phyloP scores from a whole-genome alignment of 64 coral and sea anemone species.

The Porites australiensis region DNA sequence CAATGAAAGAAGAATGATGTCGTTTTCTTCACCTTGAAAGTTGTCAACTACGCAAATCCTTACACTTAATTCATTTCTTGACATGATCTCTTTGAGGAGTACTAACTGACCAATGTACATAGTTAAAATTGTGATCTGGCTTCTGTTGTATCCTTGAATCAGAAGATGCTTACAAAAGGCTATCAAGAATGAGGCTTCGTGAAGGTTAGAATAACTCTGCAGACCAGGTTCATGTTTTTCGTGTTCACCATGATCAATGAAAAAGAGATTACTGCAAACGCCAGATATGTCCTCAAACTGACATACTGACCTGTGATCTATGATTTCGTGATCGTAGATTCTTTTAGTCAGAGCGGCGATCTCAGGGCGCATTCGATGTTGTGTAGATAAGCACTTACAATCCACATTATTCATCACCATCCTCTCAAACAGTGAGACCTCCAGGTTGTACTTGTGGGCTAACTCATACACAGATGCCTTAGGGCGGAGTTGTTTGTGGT shows the following conservation, averaged over 20 bases:
- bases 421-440: conserved; percentile 89
- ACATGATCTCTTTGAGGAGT: conserved; percentile 72
- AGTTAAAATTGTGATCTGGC: conserved; percentile 83
- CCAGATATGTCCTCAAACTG: conserved; percentile 72
- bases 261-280: conserved; percentile 76
- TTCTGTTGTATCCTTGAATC: conserved; percentile 70
- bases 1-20: conserved; percentile 87
- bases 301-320: conserved; percentile 69
- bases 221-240: conserved; percentile 52
- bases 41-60: conserved; percentile 79
- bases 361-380: conserved; percentile 86
- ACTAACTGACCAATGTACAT: conserved; percentile 87
- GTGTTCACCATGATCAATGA: conserved; percentile 64
- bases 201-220: conserved; percentile 81
- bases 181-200: conserved; percentile 83
- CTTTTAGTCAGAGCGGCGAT: conserved; percentile 76
- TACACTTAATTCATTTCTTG: conserved; percentile 61
- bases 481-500: conserved; percentile 89
- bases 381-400: conserved; percentile 71
- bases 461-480: conserved; percentile 85
- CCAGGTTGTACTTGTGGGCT: conserved; percentile 81
- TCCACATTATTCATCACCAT: conserved; percentile 90
- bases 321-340: conserved; percentile 81
- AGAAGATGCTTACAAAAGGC: conserved; percentile 80
- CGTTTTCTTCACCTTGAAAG: conserved; percentile 91